Evolutionary conservation across 1,140 invertebrate genomes (phyloP).

Genomic region (Drosophila truncata): DNA sequence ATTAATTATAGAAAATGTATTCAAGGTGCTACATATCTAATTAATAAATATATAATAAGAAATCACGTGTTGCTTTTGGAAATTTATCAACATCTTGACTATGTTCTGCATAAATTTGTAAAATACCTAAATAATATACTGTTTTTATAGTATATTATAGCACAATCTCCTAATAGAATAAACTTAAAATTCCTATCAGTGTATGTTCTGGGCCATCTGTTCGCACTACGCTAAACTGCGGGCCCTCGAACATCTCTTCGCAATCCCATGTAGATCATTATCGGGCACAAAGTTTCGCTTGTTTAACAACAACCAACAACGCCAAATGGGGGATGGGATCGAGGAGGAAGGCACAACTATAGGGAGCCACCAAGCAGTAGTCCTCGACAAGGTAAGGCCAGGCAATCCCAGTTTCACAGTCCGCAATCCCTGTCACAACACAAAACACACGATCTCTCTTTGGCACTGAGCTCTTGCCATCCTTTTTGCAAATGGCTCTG

Average conservation of each 20-base stretch:
- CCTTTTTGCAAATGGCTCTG: constrained; percentile 46
- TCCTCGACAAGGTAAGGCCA: constrained; percentile 53
- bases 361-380: constrained; percentile 41
- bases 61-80: neutral
- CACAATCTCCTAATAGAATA: neutral
- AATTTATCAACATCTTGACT: neutral
- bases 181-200: neutral
- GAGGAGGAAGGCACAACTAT: constrained; percentile 2
- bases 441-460: constrained; percentile 14
- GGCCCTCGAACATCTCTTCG: constrained; percentile 36
- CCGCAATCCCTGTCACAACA: constrained; percentile 46
- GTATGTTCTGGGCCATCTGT: constrained; percentile 67
- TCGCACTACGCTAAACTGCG: constrained; percentile 82
- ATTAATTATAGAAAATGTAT: neutral
- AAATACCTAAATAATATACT: neutral
- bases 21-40: neutral
- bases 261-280: constrained; percentile 74
- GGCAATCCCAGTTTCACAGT: constrained; percentile 44
- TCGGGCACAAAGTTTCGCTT: constrained; percentile 80
- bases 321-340: constrained; percentile 49
- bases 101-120: too few species aligned
- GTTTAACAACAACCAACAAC: constrained; percentile 82
- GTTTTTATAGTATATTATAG: neutral
- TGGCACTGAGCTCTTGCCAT: constrained; percentile 28
- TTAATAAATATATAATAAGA: neutral